Percentiles rank a stretch among this genome's conserved stretches.
Evolutionary conservation across 2,113 vertebrate species (phyloP).

Genomic region (Menidia beryllina): DNA sequence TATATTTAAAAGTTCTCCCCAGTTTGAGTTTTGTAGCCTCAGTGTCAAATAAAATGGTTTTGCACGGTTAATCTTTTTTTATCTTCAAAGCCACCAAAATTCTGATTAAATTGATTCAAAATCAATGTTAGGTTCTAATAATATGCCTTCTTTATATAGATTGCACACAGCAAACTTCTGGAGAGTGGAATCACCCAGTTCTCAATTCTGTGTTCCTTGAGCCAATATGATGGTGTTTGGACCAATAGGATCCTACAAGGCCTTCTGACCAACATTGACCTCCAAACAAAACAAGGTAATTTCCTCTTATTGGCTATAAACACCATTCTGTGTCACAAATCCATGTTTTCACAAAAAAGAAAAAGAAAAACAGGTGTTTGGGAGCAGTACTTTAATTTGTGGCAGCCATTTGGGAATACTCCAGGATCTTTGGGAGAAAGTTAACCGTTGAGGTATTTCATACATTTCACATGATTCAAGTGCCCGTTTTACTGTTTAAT

Average conservation of each 20-base stretch:
- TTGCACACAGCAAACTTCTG: constrained; percentile 86
- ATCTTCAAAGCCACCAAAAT: not conserved
- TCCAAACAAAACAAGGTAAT: constrained; percentile 86
- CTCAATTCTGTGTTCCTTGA: constrained; percentile 84
- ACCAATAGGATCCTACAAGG: constrained; percentile 84
- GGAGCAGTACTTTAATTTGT: no score
- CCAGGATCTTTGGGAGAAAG: no score
- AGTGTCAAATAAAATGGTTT: no score
- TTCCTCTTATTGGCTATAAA: not conserved
- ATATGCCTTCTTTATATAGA: constrained; percentile 72
- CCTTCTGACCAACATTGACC: constrained; percentile 85
- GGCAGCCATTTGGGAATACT: no score
- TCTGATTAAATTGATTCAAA: not conserved
- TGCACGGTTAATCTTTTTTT: not conserved
- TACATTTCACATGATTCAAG: no score
- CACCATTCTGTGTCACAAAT: no score
- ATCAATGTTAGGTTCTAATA: not conserved
- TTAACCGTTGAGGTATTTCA: no score
- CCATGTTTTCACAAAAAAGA: no score
- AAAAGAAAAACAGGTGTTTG: not conserved
- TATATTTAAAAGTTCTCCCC: no score
- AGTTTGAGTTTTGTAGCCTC: no score
- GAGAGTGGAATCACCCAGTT: constrained; percentile 89
- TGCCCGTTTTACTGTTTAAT: no score
- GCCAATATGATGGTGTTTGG: constrained; percentile 89